Base-by-base conservation (phyloP, 2,888 invertebrate genomes). In the Furcula furcula region DNA sequence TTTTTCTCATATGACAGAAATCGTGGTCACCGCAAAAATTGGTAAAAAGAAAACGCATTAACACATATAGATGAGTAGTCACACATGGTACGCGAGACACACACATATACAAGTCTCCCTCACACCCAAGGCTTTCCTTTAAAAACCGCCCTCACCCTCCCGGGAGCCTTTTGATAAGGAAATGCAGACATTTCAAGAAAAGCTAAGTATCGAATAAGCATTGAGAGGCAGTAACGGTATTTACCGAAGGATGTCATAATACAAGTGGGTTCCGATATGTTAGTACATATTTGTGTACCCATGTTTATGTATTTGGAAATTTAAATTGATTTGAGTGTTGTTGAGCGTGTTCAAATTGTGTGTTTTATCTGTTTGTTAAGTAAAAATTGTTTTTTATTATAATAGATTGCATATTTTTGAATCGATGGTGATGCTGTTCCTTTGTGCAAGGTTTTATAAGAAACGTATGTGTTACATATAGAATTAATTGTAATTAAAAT, bases 41-140 rank as follows among this genome's bases (percentile, higher is more conserved):
- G 86, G 85, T 88, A 88, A 88, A 88, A 88, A 88, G 86, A 88
- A 88, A 88, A 87, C 87, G 85, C 87, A 88, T 88, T 88, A 88
- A 85, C 88, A 87, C 87, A 86, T 87, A 87, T 87, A 87, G 79
- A 83, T 84, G 84, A 85, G 71, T 78, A 75, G 80, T 78, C 77
- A 76, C 77, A 83, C 80, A 80, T 71, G 70, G 56, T 45, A 50
- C 61, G 51, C 50, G 43, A 51, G 57, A 43, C 62, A 56, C 72
- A 50, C 76, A 70, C 82, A 69, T 73, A 73, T 55, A 60, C 56
- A 49, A 48, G 34, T 29, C 38, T 46, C 62, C 55, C 60, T 63
- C 69, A 46, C 42, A 40, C 66, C 65, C 62, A 42, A 38, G 42
- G 47, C 60, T 57, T 63, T 70, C 70, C 74, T 79, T 80, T 77